phyloP scores from a whole-genome alignment of 2,888 invertebrate species.

The Phaonia tiefii region DNA sequence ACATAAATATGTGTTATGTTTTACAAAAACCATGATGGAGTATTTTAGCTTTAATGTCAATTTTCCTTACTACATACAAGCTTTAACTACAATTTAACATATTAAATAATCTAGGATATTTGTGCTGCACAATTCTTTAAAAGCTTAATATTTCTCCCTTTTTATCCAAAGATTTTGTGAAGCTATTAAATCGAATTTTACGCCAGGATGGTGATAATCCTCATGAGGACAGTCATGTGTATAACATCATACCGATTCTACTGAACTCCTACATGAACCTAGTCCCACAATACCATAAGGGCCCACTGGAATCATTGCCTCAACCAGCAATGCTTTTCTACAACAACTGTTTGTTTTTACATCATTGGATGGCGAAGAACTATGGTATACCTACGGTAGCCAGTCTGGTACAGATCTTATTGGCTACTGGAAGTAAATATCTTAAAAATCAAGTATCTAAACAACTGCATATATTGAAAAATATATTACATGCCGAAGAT shows the following conservation, averaged over 20 bases:
- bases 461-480: neutral
- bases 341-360: slow-evolving; percentile 93
- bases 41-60: too few species aligned
- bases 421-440: slow-evolving; percentile 85
- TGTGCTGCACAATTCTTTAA: too few species aligned
- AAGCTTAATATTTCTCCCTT: too few species aligned
- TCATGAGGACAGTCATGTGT: slow-evolving; percentile 50
- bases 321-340: slow-evolving; percentile 90
- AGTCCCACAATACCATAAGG: slow-evolving; percentile 88
- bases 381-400: slow-evolving; percentile 83
- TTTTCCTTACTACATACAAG: too few species aligned
- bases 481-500: neutral
- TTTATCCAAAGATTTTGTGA: slow-evolving; percentile 12
- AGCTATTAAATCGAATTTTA: slow-evolving; percentile 5
- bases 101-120: too few species aligned
- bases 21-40: too few species aligned
- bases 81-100: too few species aligned
- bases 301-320: slow-evolving; percentile 89
- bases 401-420: slow-evolving; percentile 85
- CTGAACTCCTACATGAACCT: slow-evolving; percentile 88
- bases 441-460: slow-evolving; percentile 84
- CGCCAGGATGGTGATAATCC: slow-evolving; percentile 50
- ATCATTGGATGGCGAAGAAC: slow-evolving; percentile 85
- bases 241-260: slow-evolving; percentile 85
- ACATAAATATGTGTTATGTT: too few species aligned